A percentile compares a stretch with the other conserved stretches of the same genome.
Conservation (phyloP, 2,113 vertebrate species). For the Panurus biarmicus region DNA sequence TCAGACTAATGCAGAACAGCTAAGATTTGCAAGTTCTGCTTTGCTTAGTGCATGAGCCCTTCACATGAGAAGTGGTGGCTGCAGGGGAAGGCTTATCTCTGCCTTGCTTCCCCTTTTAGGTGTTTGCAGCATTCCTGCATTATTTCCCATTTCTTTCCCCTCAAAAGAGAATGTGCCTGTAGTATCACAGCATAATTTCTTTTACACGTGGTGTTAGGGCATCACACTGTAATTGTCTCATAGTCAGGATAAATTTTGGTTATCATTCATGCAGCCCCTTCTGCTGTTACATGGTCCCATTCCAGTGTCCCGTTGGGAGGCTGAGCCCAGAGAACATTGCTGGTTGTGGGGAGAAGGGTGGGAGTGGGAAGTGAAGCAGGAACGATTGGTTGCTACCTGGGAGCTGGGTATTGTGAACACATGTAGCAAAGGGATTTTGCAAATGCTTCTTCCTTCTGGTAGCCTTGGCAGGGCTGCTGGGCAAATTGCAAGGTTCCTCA, state of each 20-base stretch:
- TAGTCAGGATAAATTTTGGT: neutral
- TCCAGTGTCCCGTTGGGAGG: neutral
- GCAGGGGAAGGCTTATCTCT: neutral
- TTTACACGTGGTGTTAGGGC: fast-evolving
- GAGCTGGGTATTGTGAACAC: neutral
- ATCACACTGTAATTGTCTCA: neutral
- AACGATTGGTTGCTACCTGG: neutral
- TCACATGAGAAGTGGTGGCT: fast-evolving
- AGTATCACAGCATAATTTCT: neutral
- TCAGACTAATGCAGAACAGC: neutral
- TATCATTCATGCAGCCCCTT: neutral
- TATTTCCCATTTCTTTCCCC: neutral
- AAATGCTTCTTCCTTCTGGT: neutral
- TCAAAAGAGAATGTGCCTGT: fast-evolving
- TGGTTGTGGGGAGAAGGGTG: neutral
- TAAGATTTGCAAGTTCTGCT: neutral
- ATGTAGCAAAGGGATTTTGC: neutral
- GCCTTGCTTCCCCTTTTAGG: neutral
- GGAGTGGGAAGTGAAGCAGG: neutral
- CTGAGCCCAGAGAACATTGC: neutral
- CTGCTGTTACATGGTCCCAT: neutral
- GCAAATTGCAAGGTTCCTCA: neutral
- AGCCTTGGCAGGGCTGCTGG: neutral
- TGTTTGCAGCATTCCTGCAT: neutral
- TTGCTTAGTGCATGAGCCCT: neutral